Conservation (phyloP, 2,888 invertebrate species). For the Parelbella ahira region DNA sequence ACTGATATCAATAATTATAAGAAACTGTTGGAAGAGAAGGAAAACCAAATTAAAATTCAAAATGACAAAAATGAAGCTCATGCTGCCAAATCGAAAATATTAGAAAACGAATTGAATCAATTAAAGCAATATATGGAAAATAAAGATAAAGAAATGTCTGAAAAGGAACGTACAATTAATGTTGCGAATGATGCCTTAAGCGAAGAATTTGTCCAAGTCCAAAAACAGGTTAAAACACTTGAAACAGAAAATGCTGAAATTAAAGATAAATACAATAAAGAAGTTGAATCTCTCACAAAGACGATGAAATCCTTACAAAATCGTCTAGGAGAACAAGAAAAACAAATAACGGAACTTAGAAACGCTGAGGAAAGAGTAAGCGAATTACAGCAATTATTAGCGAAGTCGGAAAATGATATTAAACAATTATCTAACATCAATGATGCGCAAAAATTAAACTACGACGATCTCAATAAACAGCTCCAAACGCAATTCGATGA, state of each 20-base stretch:
- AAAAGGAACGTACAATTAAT: conserved; percentile 50
- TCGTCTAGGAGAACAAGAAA: conserved; percentile 54
- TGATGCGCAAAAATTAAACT: conserved; percentile 70
- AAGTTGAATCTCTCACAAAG: conserved; percentile 61
- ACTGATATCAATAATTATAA: conserved; percentile 43
- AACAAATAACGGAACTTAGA: conserved; percentile 52
- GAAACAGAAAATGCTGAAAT: conserved; percentile 59
- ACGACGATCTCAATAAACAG: conserved; percentile 71
- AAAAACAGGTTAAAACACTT: conserved; percentile 50
- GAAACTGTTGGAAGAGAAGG: conserved; percentile 54
- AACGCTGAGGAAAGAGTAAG: conserved; percentile 59
- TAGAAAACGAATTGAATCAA: conserved; percentile 51
- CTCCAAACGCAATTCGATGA: conserved; percentile 65
- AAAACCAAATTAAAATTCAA: conserved; percentile 52
- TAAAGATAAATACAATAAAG: conserved; percentile 53
- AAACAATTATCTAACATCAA: conserved; percentile 69
- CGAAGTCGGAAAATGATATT: conserved; percentile 68
- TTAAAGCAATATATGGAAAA: conserved; percentile 47
- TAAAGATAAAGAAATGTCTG: conserved; percentile 47
- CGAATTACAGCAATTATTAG: conserved; percentile 60
- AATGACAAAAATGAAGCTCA: conserved; percentile 49
- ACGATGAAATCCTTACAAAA: conserved; percentile 52
- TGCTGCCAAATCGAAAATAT: conserved; percentile 42
- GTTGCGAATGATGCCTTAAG: conserved; percentile 51
- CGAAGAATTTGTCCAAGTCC: conserved; percentile 51